Percentiles rank a stretch among this genome's conserved stretches.
These are phyloP conservation scores for Pogoniulus pusillus DNA, from an alignment of 2,797 vertebrate genomes.

Conservation along the genomic window DNA sequence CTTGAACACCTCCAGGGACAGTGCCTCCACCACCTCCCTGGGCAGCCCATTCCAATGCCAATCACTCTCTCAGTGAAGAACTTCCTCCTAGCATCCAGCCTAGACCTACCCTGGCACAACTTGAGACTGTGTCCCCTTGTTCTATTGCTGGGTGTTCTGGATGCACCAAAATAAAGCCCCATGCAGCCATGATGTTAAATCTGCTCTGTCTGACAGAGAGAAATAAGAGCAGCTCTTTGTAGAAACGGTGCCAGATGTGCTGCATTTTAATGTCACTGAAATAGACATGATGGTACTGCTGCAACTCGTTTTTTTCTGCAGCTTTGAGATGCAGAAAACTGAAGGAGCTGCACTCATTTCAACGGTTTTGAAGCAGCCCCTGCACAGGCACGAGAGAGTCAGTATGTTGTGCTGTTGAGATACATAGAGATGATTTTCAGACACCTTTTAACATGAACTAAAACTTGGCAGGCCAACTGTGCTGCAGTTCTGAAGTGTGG, in stretches of 20 bases:
- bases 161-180: background rate
- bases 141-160: too few species aligned
- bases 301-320: background rate
- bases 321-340: background rate
- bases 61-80: too few species aligned
- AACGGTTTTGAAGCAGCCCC: background rate
- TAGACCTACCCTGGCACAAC: too few species aligned
- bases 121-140: too few species aligned
- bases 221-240: background rate
- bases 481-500: background rate
- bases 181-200: too few species aligned
- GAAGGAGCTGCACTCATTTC: background rate
- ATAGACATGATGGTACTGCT: background rate
- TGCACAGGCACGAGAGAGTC: too few species aligned
- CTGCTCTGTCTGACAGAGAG: background rate
- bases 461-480: background rate
- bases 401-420: background rate
- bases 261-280: background rate
- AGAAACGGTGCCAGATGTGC: background rate
- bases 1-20: too few species aligned
- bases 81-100: too few species aligned
- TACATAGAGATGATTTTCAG: accelerated
- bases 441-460: background rate
- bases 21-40: too few species aligned
- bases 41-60: too few species aligned